Percentiles rank a stretch among this genome's conserved stretches.
These are phyloP conservation scores for Paralichthys olivaceus DNA, from an alignment of 2,113 vertebrate species.

Conservation along the genomic window DNA sequence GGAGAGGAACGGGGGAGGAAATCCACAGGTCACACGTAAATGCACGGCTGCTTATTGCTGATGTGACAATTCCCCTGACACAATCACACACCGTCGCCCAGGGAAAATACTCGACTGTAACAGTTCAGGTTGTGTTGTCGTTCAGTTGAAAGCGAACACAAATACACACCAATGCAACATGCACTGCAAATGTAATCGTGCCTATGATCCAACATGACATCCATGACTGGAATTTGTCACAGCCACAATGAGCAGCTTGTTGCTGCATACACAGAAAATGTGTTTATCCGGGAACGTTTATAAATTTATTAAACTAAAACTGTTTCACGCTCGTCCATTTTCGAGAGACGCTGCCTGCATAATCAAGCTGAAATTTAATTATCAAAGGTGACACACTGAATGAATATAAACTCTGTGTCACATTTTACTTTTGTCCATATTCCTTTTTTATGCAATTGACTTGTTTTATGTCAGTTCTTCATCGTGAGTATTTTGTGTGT, in stretches of 20 bases:
- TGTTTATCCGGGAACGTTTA: slow-evolving; percentile 4
- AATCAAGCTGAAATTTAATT: slow-evolving; percentile 27
- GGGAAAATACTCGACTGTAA: slow-evolving; percentile 3
- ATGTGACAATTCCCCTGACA: slow-evolving; percentile 13
- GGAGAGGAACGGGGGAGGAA: slow-evolving; percentile 20
- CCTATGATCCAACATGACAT: slow-evolving; percentile 52
- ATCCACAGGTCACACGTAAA: slow-evolving; percentile 25
- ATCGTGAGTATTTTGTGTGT: background rate
- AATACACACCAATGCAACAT: slow-evolving; percentile 7
- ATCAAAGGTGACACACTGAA: slow-evolving; percentile 11
- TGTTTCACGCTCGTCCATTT: slow-evolving; percentile 42
- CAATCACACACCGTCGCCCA: background rate
- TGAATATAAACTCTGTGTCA: background rate
- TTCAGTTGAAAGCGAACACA: background rate
- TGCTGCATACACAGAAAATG: slow-evolving; percentile 22
- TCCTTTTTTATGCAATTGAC: background rate
- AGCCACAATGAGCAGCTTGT: slow-evolving; percentile 40
- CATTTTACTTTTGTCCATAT: background rate
- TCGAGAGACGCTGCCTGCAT: slow-evolving; percentile 5
- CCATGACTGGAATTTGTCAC: slow-evolving; percentile 48
- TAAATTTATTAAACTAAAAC: slow-evolving; percentile 45
- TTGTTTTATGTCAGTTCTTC: background rate
- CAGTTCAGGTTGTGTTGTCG: slow-evolving; percentile 14
- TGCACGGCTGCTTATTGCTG: background rate
- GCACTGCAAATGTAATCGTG: slow-evolving; percentile 6